Evolutionary conservation across 2,113 vertebrate genomes (phyloP).

Genomic region (Trochalopteron elliotii): DNA sequence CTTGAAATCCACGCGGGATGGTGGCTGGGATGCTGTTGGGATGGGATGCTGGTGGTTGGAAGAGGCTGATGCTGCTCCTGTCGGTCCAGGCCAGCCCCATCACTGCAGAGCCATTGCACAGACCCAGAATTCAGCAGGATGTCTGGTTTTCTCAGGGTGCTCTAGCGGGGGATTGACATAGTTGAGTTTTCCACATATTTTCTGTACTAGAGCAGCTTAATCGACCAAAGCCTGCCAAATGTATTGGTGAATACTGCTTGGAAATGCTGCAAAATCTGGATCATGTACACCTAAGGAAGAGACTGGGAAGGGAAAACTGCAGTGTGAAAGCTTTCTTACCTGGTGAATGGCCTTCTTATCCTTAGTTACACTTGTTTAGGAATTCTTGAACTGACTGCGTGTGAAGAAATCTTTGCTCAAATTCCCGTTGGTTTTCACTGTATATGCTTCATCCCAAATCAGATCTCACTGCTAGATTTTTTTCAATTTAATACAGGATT

Average conservation of each 20-base stretch:
- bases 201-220: background rate
- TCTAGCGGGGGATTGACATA: background rate
- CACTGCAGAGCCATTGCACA: rapidly evolving
- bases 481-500: background rate
- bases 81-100: background rate
- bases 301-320: background rate
- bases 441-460: background rate
- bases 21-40: background rate
- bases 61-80: background rate
- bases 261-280: background rate
- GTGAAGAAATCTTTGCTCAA: background rate
- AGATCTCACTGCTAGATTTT: background rate
- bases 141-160: background rate
- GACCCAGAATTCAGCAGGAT: background rate
- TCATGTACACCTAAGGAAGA: background rate
- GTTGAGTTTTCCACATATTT: background rate
- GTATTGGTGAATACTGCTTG: background rate
- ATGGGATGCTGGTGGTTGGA: background rate
- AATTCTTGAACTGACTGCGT: background rate
- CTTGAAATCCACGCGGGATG: background rate
- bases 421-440: background rate
- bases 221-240: background rate
- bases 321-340: background rate
- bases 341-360: background rate
- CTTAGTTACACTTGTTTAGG: background rate